Conservation (phyloP, 2,797 vertebrate genomes). For the Lates japonicus region DNA sequence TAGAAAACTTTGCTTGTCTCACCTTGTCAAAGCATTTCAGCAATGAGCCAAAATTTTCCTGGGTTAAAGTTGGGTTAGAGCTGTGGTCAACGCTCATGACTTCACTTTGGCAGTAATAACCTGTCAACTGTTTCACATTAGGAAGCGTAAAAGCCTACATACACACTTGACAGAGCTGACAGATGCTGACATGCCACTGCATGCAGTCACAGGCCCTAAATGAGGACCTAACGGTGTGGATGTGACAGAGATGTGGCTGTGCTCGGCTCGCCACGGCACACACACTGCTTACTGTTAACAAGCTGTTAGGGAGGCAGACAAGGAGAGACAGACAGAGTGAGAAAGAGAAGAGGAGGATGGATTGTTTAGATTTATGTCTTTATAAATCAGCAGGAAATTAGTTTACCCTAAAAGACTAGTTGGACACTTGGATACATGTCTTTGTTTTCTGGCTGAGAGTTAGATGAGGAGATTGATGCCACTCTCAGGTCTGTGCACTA, state of each 20-base stretch:
- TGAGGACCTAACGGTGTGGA: slow-evolving; percentile 77
- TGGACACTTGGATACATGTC: neutral
- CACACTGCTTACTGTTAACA: slow-evolving; percentile 74
- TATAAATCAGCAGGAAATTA: slow-evolving; percentile 47
- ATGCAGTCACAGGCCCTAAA: slow-evolving; percentile 80
- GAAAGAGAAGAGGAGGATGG: slow-evolving; percentile 14
- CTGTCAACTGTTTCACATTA: slow-evolving; percentile 83
- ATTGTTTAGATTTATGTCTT: slow-evolving; percentile 46
- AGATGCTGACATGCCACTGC: slow-evolving; percentile 80
- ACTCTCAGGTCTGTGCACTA: neutral
- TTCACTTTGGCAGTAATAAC: slow-evolving; percentile 81
- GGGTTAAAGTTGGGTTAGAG: slow-evolving; percentile 76
- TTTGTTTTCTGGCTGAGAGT: neutral
- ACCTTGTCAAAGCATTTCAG: slow-evolving; percentile 70
- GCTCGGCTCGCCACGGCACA: slow-evolving; percentile 60
- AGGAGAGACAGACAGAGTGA: slow-evolving; percentile 38
- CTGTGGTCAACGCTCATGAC: slow-evolving; percentile 79
- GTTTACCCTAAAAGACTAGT: slow-evolving; percentile 9
- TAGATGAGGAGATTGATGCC: neutral
- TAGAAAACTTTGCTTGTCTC: slow-evolving; percentile 62
- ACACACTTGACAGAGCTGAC: slow-evolving; percentile 81
- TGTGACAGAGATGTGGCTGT: slow-evolving; percentile 79
- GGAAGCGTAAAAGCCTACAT: slow-evolving; percentile 79
- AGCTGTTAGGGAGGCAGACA: slow-evolving; percentile 64
- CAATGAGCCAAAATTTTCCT: slow-evolving; percentile 59